phyloP scores from a whole-genome alignment of 2,113 vertebrate species.

The Micronycteris hirsuta region DNA sequence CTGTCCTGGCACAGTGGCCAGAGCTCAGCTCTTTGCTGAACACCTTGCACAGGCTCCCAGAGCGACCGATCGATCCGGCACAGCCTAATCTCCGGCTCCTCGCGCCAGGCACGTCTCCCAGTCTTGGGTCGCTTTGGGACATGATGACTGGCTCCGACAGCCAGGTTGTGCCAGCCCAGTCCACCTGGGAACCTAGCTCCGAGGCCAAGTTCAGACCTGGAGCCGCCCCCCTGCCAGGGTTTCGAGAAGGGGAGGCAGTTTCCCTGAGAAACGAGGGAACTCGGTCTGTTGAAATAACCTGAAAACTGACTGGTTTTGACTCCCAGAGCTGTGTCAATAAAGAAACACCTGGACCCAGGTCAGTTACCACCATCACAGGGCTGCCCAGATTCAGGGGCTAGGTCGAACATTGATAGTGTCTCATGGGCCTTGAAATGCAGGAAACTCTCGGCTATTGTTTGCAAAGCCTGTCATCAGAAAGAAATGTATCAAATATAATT shows the following conservation, averaged over 20 bases:
- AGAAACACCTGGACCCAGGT: neutral
- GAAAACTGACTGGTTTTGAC: neutral
- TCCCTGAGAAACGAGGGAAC: neutral
- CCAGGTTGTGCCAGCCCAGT: neutral
- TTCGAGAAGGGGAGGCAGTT: neutral
- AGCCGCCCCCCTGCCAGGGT: neutral
- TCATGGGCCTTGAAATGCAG: neutral
- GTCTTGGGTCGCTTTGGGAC: neutral
- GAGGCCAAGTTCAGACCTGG: neutral
- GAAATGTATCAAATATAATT: neutral
- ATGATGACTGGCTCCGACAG: fast-evolving
- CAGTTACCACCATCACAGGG: neutral
- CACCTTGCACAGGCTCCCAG: neutral
- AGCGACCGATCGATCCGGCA: neutral
- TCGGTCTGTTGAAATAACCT: neutral
- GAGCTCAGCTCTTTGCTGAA: neutral
- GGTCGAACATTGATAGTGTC: neutral
- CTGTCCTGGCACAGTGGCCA: neutral
- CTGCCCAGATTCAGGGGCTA: neutral
- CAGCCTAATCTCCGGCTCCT: neutral
- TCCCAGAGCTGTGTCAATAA: neutral
- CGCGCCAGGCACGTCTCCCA: neutral
- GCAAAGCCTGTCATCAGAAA: neutral
- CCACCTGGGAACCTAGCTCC: neutral
- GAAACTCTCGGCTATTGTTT: neutral